Conservation (phyloP, 2,888 invertebrate species). For the Neelides folsomi region DNA sequence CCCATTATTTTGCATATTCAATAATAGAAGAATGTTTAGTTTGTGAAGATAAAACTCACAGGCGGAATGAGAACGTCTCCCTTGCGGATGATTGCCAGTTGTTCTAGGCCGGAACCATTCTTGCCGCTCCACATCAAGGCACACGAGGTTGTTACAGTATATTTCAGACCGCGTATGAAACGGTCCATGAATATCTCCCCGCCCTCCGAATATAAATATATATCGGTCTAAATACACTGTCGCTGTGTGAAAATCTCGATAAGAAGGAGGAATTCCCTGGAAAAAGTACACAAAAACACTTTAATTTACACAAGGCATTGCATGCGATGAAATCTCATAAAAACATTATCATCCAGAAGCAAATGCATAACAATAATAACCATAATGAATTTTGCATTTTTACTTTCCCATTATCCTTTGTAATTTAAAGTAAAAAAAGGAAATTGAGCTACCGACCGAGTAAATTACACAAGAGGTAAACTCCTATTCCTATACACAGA, state of each 20-base stretch:
- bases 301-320: not conserved
- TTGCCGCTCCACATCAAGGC: slow-evolving; percentile 55
- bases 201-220: slow-evolving; percentile 84
- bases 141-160: slow-evolving; percentile 53
- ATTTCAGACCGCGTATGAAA: slow-evolving; percentile 54
- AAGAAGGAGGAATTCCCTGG: slow-evolving; percentile 53
- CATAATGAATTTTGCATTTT: no score
- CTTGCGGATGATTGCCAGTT: slow-evolving; percentile 53
- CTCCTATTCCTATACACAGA: no score
- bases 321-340: no score
- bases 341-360: no score
- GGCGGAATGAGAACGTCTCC: slow-evolving; percentile 79
- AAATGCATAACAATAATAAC: no score
- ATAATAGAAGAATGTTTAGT: not conserved
- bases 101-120: slow-evolving; percentile 54
- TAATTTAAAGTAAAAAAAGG: no score
- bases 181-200: slow-evolving; percentile 58
- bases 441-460: no score
- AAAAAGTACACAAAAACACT: slow-evolving; percentile 12
- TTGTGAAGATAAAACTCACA: slow-evolving; percentile 47
- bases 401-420: no score
- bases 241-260: slow-evolving; percentile 80
- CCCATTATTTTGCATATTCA: not conserved
- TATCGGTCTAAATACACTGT: slow-evolving; percentile 53
- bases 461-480: no score